A percentile compares a stretch with the other conserved stretches of the same genome.
These are phyloP conservation scores for Chrysodeixis includens DNA, from an alignment of 2,888 invertebrate genomes.

Conservation along the genomic window DNA sequence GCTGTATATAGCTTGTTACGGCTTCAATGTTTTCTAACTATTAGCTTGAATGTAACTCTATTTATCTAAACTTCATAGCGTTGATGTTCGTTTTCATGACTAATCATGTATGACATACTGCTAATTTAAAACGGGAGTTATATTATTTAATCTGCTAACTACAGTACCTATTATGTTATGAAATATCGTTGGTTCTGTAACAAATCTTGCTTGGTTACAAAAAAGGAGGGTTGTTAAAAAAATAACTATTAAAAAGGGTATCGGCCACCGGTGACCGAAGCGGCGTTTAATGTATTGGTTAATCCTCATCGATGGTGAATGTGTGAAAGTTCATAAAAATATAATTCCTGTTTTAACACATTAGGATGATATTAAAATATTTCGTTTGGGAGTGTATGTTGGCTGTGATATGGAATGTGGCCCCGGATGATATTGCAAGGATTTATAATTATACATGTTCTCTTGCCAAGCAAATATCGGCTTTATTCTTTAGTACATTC, in stretches of 20 bases:
- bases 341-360: constrained; percentile 15
- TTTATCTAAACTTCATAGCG: constrained; percentile 9
- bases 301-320: too few relatives aligned
- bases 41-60: constrained; percentile 31
- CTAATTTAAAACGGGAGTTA: constrained; percentile 15
- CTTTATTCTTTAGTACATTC: constrained; percentile 6
- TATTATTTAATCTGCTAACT: not conserved
- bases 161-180: not conserved
- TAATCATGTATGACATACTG: constrained; percentile 13
- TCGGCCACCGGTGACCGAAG: too few relatives aligned
- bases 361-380: constrained; percentile 19
- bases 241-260: too few relatives aligned
- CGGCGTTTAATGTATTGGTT: too few relatives aligned
- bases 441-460: constrained; percentile 18
- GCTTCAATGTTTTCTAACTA: constrained; percentile 25
- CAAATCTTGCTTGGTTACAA: too few relatives aligned
- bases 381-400: constrained; percentile 61
- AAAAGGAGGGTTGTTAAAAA: too few relatives aligned
- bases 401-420: constrained; percentile 64
- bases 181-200: too few relatives aligned
- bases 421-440: constrained; percentile 54
- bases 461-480: constrained; percentile 13
- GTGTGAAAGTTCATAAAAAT: too few relatives aligned
- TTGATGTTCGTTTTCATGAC: constrained; percentile 12
- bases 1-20: constrained; percentile 36